Evolutionary conservation across 2,797 vertebrate species (phyloP).

Genomic region (Hyperoplus immaculatus): DNA sequence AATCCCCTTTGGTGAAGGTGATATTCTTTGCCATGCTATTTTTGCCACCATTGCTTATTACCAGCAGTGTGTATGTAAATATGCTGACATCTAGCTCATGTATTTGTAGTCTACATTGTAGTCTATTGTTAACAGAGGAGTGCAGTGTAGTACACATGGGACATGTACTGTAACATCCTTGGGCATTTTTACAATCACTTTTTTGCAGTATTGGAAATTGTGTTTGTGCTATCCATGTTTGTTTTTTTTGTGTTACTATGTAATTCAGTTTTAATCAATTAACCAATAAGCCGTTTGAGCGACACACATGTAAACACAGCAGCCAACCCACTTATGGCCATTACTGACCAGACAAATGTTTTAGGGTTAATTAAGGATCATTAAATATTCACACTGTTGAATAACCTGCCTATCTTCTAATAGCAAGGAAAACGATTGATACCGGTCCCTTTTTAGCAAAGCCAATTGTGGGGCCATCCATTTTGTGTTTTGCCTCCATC

Average conservation of each 20-base stretch:
- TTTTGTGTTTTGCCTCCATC: conserved; percentile 70
- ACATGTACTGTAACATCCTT: not conserved
- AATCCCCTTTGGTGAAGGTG: not conserved
- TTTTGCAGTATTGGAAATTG: not conserved
- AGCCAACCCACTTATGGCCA: conserved; percentile 21
- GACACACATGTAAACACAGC: conserved; percentile 39
- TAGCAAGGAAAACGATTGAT: conserved; percentile 60
- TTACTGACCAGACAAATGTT: conserved; percentile 38
- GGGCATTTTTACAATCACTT: not conserved
- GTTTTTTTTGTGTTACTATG: not conserved
- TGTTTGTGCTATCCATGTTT: not conserved
- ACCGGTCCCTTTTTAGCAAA: conserved; percentile 28
- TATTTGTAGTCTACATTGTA: too few species aligned
- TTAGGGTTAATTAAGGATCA: conserved; percentile 57
- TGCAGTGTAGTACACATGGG: not conserved
- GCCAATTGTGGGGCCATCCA: conserved; percentile 54
- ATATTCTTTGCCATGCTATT: not conserved
- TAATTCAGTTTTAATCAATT: conserved; percentile 10
- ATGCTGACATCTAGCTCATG: not conserved
- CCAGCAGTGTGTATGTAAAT: not conserved
- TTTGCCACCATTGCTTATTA: not conserved
- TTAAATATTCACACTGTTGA: conserved; percentile 72
- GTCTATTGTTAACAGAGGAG: conserved; percentile 2
- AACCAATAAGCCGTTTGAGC: conserved; percentile 14
- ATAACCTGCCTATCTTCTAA: conserved; percentile 65